phyloP scores from a whole-genome alignment of 2,797 vertebrate species.

The Danio choprae region DNA sequence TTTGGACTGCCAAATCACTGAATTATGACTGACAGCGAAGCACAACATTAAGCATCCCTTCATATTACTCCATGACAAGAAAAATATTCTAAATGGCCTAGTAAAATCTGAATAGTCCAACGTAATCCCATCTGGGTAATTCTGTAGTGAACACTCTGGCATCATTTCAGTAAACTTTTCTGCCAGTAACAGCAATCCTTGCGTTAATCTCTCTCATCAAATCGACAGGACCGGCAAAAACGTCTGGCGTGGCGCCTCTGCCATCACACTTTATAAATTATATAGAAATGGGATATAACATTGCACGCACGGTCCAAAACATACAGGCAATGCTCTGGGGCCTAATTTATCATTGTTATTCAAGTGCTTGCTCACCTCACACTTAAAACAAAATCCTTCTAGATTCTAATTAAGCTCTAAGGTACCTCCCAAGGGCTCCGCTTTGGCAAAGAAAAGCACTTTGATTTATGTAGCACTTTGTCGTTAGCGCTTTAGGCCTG shows the following conservation, averaged over 20 bases:
- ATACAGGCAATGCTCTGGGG: constrained; percentile 75
- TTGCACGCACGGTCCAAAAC: constrained; percentile 74
- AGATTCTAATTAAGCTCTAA: constrained; percentile 87
- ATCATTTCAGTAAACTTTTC: constrained; percentile 70
- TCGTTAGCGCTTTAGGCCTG: constrained; percentile 79
- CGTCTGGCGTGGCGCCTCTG: constrained; percentile 60
- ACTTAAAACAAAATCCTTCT: constrained; percentile 87
- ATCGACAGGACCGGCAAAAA: constrained; percentile 56
- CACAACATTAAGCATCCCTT: constrained; percentile 45
- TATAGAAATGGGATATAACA: constrained; percentile 67
- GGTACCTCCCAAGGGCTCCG: constrained; percentile 80
- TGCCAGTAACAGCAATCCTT: constrained; percentile 63
- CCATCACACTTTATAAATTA: constrained; percentile 72
- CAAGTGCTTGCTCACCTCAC: constrained; percentile 80
- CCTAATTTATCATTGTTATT: constrained; percentile 85
- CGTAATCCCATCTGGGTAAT: constrained; percentile 77
- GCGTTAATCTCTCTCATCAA: constrained; percentile 64
- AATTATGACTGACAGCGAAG: constrained; percentile 48
- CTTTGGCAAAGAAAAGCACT: constrained; percentile 82
- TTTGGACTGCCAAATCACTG: constrained; percentile 36
- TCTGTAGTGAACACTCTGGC: constrained; percentile 78
- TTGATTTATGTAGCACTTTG: constrained; percentile 85
- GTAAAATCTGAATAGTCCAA: constrained; percentile 75
- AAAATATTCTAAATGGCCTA: constrained; percentile 73
- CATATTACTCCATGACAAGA: constrained; percentile 54